These are phyloP conservation scores for Ceraclea dissimilis DNA, from an alignment of 2,888 invertebrate genomes.

Conservation along the genomic window DNA sequence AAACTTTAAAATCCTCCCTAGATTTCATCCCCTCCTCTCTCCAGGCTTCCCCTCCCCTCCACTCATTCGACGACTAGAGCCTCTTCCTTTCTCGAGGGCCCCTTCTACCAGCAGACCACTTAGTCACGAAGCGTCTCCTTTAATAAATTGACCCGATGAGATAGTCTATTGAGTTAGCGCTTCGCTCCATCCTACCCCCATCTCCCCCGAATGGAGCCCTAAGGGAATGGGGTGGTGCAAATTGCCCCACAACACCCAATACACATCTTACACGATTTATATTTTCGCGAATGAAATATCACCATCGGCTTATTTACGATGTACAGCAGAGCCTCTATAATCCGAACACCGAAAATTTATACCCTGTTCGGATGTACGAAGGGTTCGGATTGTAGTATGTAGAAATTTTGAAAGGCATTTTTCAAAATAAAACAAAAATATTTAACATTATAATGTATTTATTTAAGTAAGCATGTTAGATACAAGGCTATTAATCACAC, in stretches of 20 bases:
- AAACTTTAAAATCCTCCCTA: not conserved
- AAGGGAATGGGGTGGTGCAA: not conserved
- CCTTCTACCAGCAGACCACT: conserved; percentile 4
- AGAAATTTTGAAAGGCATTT: too few relatives aligned
- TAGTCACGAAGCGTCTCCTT: conserved; percentile 17
- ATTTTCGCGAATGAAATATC: not conserved
- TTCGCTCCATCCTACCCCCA: not conserved
- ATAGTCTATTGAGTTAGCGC: conserved; percentile 17
- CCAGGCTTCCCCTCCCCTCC: not conserved
- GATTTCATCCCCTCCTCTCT: not conserved
- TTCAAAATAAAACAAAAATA: too few relatives aligned
- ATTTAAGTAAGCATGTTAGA: too few relatives aligned
- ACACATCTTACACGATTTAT: not conserved
- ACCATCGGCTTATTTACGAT: not conserved
- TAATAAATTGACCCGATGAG: conserved; percentile 19
- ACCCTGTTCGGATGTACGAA: too few relatives aligned
- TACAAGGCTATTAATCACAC: too few relatives aligned
- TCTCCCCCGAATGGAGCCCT: not conserved
- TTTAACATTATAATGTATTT: too few relatives aligned
- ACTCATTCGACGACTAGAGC: not conserved
- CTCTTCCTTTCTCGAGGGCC: conserved; percentile 3
- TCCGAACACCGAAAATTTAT: too few relatives aligned
- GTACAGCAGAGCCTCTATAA: too few relatives aligned
- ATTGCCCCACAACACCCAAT: not conserved
- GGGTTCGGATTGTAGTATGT: too few relatives aligned